phyloP scores from a whole-genome alignment of 2,888 invertebrate genomes.

The Lomographa bimaculata region DNA sequence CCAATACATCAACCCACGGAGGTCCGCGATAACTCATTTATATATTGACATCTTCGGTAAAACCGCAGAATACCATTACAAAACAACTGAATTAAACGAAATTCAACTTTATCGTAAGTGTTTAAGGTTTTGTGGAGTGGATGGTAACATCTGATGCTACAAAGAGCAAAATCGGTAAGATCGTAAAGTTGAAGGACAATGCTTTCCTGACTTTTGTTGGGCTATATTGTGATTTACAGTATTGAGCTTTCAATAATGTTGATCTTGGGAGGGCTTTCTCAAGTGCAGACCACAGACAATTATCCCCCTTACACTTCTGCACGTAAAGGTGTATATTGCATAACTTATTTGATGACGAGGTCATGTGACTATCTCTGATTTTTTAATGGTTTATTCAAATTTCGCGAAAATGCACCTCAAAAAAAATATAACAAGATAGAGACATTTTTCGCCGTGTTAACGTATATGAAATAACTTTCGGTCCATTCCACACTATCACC shows the following conservation, averaged over 20 bases:
- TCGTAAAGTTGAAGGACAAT: slow-evolving; percentile 46
- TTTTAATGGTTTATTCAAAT: too few relatives aligned
- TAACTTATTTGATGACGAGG: too few relatives aligned
- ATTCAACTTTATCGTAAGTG: slow-evolving; percentile 13
- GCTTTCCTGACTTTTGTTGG: slow-evolving; percentile 41
- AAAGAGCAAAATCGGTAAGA: slow-evolving; percentile 27
- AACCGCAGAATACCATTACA: slow-evolving; percentile 26
- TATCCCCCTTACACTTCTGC: too few relatives aligned
- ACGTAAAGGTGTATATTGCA: too few relatives aligned
- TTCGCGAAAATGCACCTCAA: too few relatives aligned
- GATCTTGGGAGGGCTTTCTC: too few relatives aligned
- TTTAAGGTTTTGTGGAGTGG: slow-evolving; percentile 2
- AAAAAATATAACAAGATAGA: too few relatives aligned
- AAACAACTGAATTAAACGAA: slow-evolving; percentile 3
- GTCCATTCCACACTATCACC: too few relatives aligned
- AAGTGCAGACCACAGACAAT: too few relatives aligned
- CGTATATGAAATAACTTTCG: too few relatives aligned
- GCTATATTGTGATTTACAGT: slow-evolving; percentile 11
- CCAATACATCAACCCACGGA: slow-evolving; percentile 23
- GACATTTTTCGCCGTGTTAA: too few relatives aligned
- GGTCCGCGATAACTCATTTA: slow-evolving; percentile 38
- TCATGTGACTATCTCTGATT: too few relatives aligned
- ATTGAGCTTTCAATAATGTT: not conserved
- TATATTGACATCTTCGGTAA: slow-evolving; percentile 36
- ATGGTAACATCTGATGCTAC: slow-evolving; percentile 1